Conservation (phyloP, 2,888 invertebrate species). For the Melipona bicolor region DNA sequence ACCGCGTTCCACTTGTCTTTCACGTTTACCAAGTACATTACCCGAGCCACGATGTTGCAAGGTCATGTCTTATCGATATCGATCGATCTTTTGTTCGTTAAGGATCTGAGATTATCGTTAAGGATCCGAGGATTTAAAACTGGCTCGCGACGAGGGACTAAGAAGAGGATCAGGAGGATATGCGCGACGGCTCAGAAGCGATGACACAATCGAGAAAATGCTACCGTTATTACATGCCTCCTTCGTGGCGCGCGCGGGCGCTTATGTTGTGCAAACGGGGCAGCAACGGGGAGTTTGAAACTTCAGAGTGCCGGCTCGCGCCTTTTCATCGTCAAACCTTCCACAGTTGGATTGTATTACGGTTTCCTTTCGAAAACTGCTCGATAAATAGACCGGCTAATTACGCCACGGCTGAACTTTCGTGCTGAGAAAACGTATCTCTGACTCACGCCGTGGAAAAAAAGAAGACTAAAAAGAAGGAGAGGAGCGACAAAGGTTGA, state of each 20-base stretch:
- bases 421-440: constrained; percentile 37
- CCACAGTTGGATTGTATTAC: constrained; percentile 41
- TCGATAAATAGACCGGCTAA: constrained; percentile 64
- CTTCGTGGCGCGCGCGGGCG: constrained; percentile 11
- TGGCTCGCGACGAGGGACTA: background rate
- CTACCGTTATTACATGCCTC: constrained; percentile 76
- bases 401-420: constrained; percentile 59
- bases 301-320: constrained; percentile 39
- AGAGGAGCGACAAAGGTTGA: constrained; percentile 23
- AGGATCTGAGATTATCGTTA: background rate
- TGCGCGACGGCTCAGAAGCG: constrained; percentile 71
- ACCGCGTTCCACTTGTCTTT: constrained; percentile 70
- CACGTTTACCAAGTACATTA: constrained; percentile 16
- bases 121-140: constrained; percentile 5
- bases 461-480: background rate
- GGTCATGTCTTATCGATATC: background rate
- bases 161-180: constrained; percentile 21
- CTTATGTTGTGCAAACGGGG: constrained; percentile 67
- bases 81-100: background rate
- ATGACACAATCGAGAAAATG: constrained; percentile 82
- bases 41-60: background rate
- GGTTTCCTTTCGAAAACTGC: constrained; percentile 62
- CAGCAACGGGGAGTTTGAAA: constrained; percentile 54
- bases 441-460: constrained; percentile 31
- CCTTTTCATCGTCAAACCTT: constrained; percentile 58